phyloP scores from a whole-genome alignment of 2,797 vertebrate species.

The Vespertilio murinus region DNA sequence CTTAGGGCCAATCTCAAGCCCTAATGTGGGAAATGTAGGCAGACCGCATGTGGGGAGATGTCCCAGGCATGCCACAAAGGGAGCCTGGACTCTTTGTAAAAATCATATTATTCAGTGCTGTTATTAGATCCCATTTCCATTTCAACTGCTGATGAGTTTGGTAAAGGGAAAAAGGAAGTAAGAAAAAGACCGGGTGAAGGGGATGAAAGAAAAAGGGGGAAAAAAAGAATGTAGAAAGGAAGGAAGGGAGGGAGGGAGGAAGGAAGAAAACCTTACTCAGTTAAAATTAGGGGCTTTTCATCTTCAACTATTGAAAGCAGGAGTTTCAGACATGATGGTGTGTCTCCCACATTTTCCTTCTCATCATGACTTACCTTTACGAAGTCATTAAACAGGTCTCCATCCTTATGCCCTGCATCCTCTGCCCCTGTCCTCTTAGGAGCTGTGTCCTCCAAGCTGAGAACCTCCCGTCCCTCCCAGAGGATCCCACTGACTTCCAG shows the following conservation, averaged over 20 bases:
- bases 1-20: neutral
- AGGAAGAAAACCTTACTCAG: neutral
- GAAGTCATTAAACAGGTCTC: neutral
- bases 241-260: neutral
- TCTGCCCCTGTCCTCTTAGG: neutral
- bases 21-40: too few species aligned
- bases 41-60: too few species aligned
- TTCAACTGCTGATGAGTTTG: neutral
- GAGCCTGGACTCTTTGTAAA: neutral
- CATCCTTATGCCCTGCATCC: neutral
- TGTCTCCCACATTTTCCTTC: neutral
- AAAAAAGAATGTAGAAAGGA: neutral
- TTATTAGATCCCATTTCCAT: neutral
- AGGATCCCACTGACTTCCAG: neutral
- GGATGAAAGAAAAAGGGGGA: neutral
- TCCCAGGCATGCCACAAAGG: too few species aligned
- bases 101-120: neutral
- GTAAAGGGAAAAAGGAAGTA: neutral
- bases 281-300: neutral
- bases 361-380: neutral
- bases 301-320: neutral
- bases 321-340: neutral
- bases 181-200: neutral
- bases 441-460: neutral
- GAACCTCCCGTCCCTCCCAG: fast-evolving